Conservation (phyloP, 2,113 vertebrate species). For the Calidris pugnax region DNA sequence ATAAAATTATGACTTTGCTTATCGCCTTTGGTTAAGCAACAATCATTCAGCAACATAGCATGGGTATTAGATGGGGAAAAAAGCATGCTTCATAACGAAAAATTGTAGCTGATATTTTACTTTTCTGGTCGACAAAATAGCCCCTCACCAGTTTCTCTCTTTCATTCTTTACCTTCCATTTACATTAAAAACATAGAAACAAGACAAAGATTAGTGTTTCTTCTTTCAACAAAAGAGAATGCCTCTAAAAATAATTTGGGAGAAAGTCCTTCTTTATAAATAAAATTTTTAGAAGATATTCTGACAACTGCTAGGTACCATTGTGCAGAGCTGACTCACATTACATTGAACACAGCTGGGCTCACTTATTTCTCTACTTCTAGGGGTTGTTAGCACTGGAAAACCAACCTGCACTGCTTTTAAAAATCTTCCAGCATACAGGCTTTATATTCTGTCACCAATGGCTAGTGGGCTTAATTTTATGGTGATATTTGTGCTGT, state of each 20-base stretch:
- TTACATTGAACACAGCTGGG: neutral
- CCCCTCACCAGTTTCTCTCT: neutral
- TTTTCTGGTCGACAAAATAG: neutral
- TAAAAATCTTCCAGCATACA: neutral
- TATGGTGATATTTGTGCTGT: neutral
- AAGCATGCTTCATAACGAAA: neutral
- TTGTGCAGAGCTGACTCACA: neutral
- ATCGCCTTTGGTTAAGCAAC: neutral
- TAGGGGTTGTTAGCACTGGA: neutral
- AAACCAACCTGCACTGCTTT: constrained; percentile 20
- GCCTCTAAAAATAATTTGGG: neutral
- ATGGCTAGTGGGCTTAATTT: neutral
- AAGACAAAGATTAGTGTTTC: neutral
- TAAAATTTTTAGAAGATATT: neutral
- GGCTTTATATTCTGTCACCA: neutral
- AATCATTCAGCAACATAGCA: neutral
- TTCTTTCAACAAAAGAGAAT: neutral
- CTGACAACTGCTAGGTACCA: neutral
- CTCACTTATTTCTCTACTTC: neutral
- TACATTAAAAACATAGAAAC: neutral
- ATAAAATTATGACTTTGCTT: neutral
- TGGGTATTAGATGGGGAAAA: neutral
- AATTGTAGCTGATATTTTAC: neutral
- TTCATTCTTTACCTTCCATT: neutral
- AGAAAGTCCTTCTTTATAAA: neutral